Evolutionary conservation across 2,888 invertebrate species (phyloP).

Genomic region (Yponomeuta cagnagella): DNA sequence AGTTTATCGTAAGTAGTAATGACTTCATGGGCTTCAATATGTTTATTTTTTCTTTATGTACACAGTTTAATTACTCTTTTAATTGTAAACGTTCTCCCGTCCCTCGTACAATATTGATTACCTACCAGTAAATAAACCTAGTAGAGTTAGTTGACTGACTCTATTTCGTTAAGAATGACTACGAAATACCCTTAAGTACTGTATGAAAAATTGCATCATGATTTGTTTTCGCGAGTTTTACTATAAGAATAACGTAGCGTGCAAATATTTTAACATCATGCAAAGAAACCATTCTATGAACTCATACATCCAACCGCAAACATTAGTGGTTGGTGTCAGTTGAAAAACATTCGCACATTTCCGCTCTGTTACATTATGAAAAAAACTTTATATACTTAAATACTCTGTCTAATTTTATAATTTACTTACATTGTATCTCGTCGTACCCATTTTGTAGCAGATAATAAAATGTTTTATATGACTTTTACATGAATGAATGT

Average conservation of each 20-base stretch:
- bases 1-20: conserved; percentile 14
- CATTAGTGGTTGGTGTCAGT: conserved; percentile 3
- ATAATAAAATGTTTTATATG: conserved; percentile 52
- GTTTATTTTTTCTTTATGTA: conserved; percentile 13
- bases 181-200: not conserved
- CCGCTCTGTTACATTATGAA: conserved; percentile 38
- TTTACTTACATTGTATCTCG: conserved; percentile 70
- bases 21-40: conserved; percentile 11
- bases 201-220: not conserved
- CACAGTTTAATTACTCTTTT: not conserved
- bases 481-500: conserved; percentile 19
- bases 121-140: not conserved
- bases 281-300: conserved; percentile 12
- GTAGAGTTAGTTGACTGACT: not conserved
- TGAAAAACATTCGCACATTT: conserved; percentile 30
- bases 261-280: conserved; percentile 13
- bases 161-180: not conserved
- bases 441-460: conserved; percentile 62
- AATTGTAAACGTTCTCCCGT: not conserved
- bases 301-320: not conserved
- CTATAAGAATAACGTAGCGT: conserved; percentile 9
- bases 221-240: not conserved
- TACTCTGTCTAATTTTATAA: conserved; percentile 54
- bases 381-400: conserved; percentile 37
- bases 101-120: conserved; percentile 15